Percentiles rank a stretch among this genome's conserved stretches.
phyloP scores from a whole-genome alignment of 2,113 vertebrate genomes.

The Macquaria ambigua region DNA sequence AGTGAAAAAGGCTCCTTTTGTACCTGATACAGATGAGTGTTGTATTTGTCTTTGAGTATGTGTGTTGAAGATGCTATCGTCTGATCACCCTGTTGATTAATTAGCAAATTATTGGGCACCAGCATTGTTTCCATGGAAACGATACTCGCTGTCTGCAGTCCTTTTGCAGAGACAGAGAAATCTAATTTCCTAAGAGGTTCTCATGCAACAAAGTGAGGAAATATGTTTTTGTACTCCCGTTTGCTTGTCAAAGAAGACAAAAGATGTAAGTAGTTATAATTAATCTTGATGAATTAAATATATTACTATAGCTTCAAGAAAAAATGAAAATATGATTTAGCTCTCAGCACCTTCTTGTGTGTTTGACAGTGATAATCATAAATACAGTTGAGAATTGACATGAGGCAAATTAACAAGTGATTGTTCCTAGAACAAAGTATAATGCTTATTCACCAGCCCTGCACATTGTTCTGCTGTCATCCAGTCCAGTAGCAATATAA shows the following conservation, averaged over 20 bases:
- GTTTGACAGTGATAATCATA: not conserved
- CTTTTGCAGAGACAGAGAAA: slow-evolving; percentile 26
- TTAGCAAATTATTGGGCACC: slow-evolving; percentile 49
- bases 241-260: slow-evolving; percentile 23
- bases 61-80: slow-evolving; percentile 29
- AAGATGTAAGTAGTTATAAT: slow-evolving; percentile 26
- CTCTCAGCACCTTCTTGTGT: not conserved
- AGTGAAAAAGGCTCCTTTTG: not conserved
- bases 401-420: not conserved
- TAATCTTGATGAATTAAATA: slow-evolving; percentile 17
- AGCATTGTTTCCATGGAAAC: slow-evolving; percentile 68
- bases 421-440: not conserved
- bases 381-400: not conserved
- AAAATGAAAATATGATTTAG: slow-evolving; percentile 3
- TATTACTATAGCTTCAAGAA: slow-evolving; percentile 4
- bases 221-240: slow-evolving; percentile 2
- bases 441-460: not conserved
- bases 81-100: slow-evolving; percentile 58
- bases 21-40: not conserved
- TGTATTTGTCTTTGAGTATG: slow-evolving; percentile 20
- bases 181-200: slow-evolving; percentile 42
- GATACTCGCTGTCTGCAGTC: slow-evolving; percentile 36
- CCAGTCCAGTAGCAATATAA: not conserved
- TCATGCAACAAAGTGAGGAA: slow-evolving; percentile 27
- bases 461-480: not conserved